Percentiles rank a stretch among this genome's conserved stretches.
These are phyloP conservation scores for Balearica regulorum DNA, from an alignment of 2,797 vertebrate species.

Conservation along the genomic window DNA sequence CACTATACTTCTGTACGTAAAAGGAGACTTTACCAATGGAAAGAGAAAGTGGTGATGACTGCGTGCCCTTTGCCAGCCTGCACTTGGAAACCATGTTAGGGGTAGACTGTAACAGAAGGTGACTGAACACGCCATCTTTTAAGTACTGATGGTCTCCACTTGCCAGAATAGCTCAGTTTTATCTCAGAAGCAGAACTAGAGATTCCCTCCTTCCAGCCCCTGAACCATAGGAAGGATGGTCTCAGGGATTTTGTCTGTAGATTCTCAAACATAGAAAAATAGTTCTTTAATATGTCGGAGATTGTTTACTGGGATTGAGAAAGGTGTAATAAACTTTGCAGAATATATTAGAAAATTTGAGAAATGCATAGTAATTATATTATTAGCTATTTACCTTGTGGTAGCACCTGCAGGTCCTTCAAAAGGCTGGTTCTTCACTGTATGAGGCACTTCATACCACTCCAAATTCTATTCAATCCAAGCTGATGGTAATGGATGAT, in stretches of 20 bases:
- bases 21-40: background rate
- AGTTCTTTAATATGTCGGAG: background rate
- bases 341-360: background rate
- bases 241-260: background rate
- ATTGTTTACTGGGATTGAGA: background rate
- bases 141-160: background rate
- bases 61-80: accelerated
- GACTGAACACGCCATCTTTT: background rate
- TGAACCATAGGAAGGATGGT: background rate
- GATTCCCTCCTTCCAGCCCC: background rate
- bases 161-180: background rate
- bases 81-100: background rate
- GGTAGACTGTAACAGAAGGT: background rate
- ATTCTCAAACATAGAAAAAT: background rate
- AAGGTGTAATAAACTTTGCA: background rate
- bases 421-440: background rate
- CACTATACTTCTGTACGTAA: background rate
- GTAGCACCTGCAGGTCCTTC: constrained; percentile 31
- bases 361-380: background rate
- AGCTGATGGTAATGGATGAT: background rate
- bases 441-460: background rate
- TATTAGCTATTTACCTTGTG: background rate
- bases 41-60: background rate
- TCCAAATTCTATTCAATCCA: background rate
- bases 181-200: background rate